Conservation (phyloP, 1,140 invertebrate genomes). For the Pseudomyrmex sp. region DNA sequence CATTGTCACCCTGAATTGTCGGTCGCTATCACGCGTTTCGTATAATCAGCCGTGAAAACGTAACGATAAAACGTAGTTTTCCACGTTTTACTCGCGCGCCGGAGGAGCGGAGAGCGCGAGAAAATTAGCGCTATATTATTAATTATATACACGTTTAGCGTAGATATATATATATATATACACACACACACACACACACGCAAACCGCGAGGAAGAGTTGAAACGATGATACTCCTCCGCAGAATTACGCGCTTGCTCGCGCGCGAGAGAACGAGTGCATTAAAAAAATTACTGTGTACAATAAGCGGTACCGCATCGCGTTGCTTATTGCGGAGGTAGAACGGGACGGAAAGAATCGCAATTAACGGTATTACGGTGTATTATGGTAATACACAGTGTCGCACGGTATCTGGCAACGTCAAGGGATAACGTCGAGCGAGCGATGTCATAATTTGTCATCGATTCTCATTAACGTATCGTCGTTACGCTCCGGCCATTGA, state of each 20-base stretch:
- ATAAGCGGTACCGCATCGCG: background rate
- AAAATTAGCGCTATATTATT: background rate
- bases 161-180: too few species aligned
- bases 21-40: background rate
- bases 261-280: background rate
- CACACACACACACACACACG: background rate
- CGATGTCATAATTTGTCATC: constrained; percentile 58
- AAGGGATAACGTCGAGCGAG: constrained; percentile 21
- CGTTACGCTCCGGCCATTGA: constrained; percentile 37
- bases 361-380: constrained; percentile 51
- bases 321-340: too few species aligned
- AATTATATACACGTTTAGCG: background rate
- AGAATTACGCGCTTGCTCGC: background rate
- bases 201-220: background rate
- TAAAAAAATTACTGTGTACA: constrained; percentile 26
- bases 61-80: constrained; percentile 7
- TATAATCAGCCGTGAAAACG: constrained; percentile 25
- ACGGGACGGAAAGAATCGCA: constrained; percentile 2
- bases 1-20: background rate
- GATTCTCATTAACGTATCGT: constrained; percentile 56
- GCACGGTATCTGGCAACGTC: constrained; percentile 15
- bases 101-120: too few species aligned
- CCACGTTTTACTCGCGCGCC: too few species aligned
- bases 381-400: constrained; percentile 20
- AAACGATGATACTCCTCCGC: background rate